These are phyloP conservation scores for Pogonognathellus flavescens DNA, from an alignment of 1,140 invertebrate species.

Conservation along the genomic window DNA sequence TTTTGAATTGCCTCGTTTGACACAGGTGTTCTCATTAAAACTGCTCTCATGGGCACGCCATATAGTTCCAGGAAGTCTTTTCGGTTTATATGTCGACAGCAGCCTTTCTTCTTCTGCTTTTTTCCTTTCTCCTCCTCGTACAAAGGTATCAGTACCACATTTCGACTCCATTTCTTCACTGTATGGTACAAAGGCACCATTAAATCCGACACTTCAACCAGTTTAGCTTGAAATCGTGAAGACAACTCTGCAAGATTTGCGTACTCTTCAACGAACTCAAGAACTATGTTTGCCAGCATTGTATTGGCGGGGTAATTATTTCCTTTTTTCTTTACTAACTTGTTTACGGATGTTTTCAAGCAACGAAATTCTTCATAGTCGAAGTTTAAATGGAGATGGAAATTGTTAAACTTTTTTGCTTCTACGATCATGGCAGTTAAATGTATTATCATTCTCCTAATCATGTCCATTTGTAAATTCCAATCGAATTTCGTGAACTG, in stretches of 20 bases:
- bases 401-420: constrained; percentile 10
- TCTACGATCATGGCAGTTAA: neutral
- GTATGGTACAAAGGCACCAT: neutral
- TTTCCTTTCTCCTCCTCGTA: neutral
- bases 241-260: neutral
- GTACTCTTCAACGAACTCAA: neutral
- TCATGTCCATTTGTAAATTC: constrained; percentile 12
- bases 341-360: neutral
- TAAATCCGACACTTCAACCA: neutral
- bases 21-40: neutral
- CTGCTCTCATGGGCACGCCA: neutral
- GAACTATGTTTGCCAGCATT: neutral
- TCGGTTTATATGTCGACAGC: neutral
- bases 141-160: neutral
- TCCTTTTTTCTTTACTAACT: constrained; percentile 8
- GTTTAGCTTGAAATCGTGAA: neutral
- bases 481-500: neutral
- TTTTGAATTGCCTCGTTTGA: neutral
- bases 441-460: neutral
- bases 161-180: neutral
- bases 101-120: neutral
- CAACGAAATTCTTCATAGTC: neutral
- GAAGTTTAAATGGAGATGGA: constrained; percentile 16
- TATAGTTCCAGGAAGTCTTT: neutral
- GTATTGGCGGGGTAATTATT: neutral